Evolutionary conservation across 2,797 vertebrate species (phyloP).

Genomic region (Rousettus madagascariensis): DNA sequence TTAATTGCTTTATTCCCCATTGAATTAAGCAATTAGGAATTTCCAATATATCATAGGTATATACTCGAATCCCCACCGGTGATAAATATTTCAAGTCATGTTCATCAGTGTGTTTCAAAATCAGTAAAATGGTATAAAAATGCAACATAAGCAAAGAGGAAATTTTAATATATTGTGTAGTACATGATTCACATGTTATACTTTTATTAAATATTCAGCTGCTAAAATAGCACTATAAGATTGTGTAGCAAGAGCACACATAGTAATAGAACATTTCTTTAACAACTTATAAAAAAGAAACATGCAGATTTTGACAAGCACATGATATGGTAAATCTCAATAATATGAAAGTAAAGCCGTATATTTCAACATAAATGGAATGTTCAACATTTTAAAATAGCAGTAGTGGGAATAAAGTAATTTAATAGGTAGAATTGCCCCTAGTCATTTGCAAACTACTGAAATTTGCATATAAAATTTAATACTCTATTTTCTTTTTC

Average conservation of each 20-base stretch:
- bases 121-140: conserved; percentile 6
- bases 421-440: conserved; percentile 53
- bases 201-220: conserved; percentile 57
- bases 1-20: neutral
- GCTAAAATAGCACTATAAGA: neutral
- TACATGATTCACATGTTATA: neutral
- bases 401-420: conserved; percentile 54
- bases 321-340: conserved; percentile 42
- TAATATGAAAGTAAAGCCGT: conserved; percentile 36
- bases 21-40: conserved; percentile 32
- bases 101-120: conserved; percentile 24
- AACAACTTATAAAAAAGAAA: conserved; percentile 54
- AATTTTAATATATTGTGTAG: neutral
- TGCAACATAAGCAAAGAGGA: neutral
- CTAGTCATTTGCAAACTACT: conserved; percentile 57
- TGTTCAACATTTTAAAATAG: conserved; percentile 62
- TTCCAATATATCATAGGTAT: neutral
- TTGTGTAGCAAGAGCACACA: neutral
- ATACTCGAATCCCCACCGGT: neutral
- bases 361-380: conserved; percentile 53
- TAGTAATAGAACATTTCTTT: conserved; percentile 59
- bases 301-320: conserved; percentile 53
- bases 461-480: conserved; percentile 64
- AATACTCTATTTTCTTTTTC: conserved; percentile 43
- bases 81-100: neutral